Base-by-base conservation (phyloP, 2,113 vertebrate genomes). In the Trachemys scripta region DNA sequence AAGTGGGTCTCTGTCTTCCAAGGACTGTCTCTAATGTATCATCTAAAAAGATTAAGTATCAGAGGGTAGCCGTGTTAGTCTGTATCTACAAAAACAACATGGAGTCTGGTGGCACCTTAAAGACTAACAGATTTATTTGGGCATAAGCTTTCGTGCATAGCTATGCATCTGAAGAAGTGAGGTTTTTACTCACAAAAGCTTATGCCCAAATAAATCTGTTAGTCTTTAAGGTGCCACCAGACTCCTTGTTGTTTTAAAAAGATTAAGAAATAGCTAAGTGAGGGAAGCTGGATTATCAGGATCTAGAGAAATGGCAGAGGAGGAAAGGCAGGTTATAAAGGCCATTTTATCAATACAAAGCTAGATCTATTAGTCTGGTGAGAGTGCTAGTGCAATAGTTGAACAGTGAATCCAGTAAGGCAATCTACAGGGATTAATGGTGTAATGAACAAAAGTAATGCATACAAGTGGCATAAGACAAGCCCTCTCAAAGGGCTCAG, bases 291-390 rank as follows among this genome's bases (percentile, higher is more conserved):
- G 31, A 2, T 27, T 22, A 17, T 1, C 76, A 59, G 49, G 49
- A 38, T 1, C 12, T 27, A 16, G 47, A 87, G 35, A 76, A 45
- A 75, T 25, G 12, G 38, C 38, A 42, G 38, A 24, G 42, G 72
- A 76, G 11, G 42, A 76, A 17, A 76, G 72, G 22, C 72, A 12
- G 72, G 24, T 5, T 76, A 45, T 50, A 27, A 84, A 65, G 75
- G 38, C 38, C 54, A 45, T 22, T 45, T 17, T 0, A 2, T 11
- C 24, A 0, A n/a, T 5, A 35, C 53, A 13, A 9, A 42, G 11
- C 65, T 82, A 19, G 16, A 50, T 69, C 38, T 75, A 11, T 75
- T 75, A 11, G 69, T 38, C 38, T 42, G 38, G 38, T 38, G 20
- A 20, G n/a, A 27, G 4, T 13, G 5, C 42, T 45, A 42, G 12